phyloP scores from a whole-genome alignment of 2,113 vertebrate genomes.

The Microtus montanus region DNA sequence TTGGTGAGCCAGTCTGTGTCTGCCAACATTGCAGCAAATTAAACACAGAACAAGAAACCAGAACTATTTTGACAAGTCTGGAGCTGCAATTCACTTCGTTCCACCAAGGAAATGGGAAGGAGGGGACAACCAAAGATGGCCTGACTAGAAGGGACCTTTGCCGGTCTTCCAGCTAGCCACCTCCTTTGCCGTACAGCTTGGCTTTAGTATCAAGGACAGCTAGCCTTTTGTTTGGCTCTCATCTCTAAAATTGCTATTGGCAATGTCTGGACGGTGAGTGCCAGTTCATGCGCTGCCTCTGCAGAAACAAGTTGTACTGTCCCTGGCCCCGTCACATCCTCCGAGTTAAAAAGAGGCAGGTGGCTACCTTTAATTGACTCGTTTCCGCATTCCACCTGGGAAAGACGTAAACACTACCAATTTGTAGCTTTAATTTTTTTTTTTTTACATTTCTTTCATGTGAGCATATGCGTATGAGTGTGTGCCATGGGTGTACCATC shows the following conservation, averaged over 20 bases:
- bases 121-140: not conserved
- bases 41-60: conserved; percentile 57
- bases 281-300: not conserved
- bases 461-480: not conserved
- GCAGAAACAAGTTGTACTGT: not conserved
- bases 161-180: not conserved
- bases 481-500: not conserved
- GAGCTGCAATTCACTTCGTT: conserved; percentile 25
- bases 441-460: not conserved
- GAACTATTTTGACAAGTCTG: conserved; percentile 59
- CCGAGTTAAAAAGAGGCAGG: not conserved
- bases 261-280: not conserved
- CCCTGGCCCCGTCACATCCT: not conserved
- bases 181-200: not conserved
- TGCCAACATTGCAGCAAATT: conserved; percentile 61
- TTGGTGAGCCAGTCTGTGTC: not conserved
- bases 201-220: not conserved
- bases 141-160: not conserved
- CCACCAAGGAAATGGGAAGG: not conserved
- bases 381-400: not conserved
- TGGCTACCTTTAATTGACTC: too few species aligned
- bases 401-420: not conserved
- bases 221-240: not conserved
- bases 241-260: not conserved
- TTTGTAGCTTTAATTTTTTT: not conserved